Percentiles rank a stretch among this genome's conserved stretches.
These are phyloP conservation scores for Platyrinchus mystaceus DNA, from an alignment of 2,797 vertebrate genomes.

Conservation along the genomic window DNA sequence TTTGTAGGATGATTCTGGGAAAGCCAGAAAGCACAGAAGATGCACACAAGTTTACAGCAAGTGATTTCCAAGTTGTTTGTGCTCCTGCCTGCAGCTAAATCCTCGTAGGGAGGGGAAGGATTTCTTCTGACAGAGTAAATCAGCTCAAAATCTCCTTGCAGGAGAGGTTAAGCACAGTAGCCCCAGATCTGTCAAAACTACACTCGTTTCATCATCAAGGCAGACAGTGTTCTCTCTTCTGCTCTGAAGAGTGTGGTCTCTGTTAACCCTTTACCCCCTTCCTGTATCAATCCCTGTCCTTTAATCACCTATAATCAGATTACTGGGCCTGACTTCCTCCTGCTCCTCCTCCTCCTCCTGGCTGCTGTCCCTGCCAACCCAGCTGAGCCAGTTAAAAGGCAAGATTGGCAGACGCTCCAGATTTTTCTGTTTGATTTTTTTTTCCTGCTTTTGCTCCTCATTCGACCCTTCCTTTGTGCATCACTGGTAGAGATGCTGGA, in stretches of 20 bases:
- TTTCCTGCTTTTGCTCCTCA: neutral
- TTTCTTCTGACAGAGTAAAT: constrained; percentile 61
- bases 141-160: constrained; percentile 37
- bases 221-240: neutral
- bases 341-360: neutral
- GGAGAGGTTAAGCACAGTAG: constrained; percentile 59
- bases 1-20: neutral
- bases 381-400: neutral
- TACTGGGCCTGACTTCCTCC: neutral
- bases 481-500: neutral
- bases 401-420: neutral
- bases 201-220: constrained; percentile 24
- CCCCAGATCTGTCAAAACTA: constrained; percentile 57
- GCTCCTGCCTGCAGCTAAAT: neutral
- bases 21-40: neutral
- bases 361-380: neutral
- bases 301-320: constrained; percentile 38
- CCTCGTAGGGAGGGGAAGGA: neutral
- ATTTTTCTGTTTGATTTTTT: neutral
- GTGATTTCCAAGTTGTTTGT: neutral
- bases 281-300: neutral
- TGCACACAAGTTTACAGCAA: neutral
- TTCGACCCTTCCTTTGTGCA: constrained; percentile 12
- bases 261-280: constrained; percentile 31
- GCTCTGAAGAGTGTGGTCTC: neutral